Conservation (phyloP, 2,113 vertebrate species). For the Ariopsis seemanni region DNA sequence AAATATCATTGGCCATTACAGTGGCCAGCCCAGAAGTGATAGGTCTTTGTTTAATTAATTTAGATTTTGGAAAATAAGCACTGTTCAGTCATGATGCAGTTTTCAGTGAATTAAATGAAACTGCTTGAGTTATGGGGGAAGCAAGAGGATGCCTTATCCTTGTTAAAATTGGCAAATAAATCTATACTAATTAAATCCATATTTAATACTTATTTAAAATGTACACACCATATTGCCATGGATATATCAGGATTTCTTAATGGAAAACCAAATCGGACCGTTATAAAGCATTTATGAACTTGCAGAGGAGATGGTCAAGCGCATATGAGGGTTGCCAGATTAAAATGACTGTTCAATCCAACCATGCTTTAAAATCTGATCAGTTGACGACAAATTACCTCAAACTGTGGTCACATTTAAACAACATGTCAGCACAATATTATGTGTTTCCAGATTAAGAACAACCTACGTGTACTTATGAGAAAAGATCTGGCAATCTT, state of each 20-base stretch:
- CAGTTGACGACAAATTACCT: neutral
- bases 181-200: neutral
- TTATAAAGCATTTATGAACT: neutral
- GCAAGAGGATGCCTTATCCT: neutral
- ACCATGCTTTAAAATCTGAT: neutral
- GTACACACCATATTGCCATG: neutral
- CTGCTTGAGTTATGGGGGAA: neutral
- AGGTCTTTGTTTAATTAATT: neutral
- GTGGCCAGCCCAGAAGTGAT: neutral
- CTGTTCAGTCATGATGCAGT: neutral
- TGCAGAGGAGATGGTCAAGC: neutral
- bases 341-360: neutral
- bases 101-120: neutral
- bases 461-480: too few relatives aligned
- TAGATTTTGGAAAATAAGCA: neutral
- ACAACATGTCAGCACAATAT: neutral
- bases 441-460: too few relatives aligned
- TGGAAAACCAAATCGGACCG: neutral
- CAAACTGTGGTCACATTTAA: neutral
- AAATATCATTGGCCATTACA: neutral
- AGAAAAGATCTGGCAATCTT: neutral
- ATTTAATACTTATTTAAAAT: neutral
- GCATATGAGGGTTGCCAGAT: neutral
- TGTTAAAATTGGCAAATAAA: neutral
- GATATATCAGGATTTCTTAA: neutral